A percentile compares a stretch with the other conserved stretches of the same genome.
phyloP scores from a whole-genome alignment of 2,888 invertebrate genomes.

The Autographa gamma region DNA sequence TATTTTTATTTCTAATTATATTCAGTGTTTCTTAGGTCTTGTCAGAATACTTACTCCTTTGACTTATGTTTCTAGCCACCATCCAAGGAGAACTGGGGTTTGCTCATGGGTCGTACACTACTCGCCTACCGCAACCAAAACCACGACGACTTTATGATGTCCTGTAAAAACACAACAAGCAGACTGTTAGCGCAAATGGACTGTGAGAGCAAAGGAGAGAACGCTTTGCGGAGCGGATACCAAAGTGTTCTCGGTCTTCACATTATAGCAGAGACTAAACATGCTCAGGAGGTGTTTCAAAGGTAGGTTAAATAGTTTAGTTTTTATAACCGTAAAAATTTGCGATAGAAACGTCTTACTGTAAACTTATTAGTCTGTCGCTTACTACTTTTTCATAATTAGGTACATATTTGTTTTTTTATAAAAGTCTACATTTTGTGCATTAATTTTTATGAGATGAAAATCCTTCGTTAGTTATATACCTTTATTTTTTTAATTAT shows the following conservation, averaged over 20 bases:
- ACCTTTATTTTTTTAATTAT: too few species aligned
- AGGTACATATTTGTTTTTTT: too few species aligned
- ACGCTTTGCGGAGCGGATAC: conserved; percentile 81
- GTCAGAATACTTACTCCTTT: conserved; percentile 7
- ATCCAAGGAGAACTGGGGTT: conserved; percentile 91
- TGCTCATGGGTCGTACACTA: conserved; percentile 92
- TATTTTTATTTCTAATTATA: too few species aligned
- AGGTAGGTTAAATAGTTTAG: too few species aligned
- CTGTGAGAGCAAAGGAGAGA: conserved; percentile 79
- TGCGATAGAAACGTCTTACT: too few species aligned
- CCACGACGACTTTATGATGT: conserved; percentile 72
- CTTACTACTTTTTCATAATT: too few species aligned
- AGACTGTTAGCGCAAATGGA: conserved; percentile 78
- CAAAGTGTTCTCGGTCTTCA: conserved; percentile 83
- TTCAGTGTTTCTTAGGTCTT: too few species aligned
- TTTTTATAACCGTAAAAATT: too few species aligned
- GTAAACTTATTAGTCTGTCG: too few species aligned
- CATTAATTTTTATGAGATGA: too few species aligned
- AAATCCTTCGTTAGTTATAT: too few species aligned
- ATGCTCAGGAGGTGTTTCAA: conserved; percentile 75
- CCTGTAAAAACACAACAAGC: conserved; percentile 79
- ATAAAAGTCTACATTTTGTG: too few species aligned
- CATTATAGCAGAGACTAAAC: conserved; percentile 80
- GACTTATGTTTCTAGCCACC: conserved; percentile 69
- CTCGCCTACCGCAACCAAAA: conserved; percentile 87